phyloP scores from a whole-genome alignment of 2,113 vertebrate species.

The Spea multiplicata region DNA sequence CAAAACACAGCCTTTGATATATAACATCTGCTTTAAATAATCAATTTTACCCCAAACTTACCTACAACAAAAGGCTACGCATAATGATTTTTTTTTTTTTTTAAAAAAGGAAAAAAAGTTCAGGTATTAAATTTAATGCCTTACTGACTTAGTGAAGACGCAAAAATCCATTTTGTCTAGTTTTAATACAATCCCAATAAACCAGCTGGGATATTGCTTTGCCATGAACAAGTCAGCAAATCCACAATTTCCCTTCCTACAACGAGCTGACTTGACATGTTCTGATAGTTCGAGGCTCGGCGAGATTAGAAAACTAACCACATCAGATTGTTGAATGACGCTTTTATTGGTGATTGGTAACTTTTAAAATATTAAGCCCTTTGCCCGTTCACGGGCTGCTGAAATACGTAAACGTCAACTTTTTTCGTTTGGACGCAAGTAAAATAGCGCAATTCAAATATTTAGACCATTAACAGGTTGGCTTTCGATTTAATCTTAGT shows the following conservation, averaged over 20 bases:
- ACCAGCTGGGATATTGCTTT: slow-evolving; percentile 69
- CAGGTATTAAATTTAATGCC: slow-evolving; percentile 67
- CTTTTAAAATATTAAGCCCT: slow-evolving; percentile 70
- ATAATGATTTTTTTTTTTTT: slow-evolving; percentile 58
- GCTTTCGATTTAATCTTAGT: too few species aligned
- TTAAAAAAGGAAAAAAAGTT: slow-evolving; percentile 42
- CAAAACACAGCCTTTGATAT: slow-evolving; percentile 62
- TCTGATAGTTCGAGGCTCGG: slow-evolving; percentile 67
- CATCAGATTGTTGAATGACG: slow-evolving; percentile 70
- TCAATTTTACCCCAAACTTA: slow-evolving; percentile 58
- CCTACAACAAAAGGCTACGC: slow-evolving; percentile 55
- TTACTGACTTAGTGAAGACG: slow-evolving; percentile 66
- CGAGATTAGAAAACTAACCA: slow-evolving; percentile 67
- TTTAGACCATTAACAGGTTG: too few species aligned
- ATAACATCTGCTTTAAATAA: slow-evolving; percentile 58
- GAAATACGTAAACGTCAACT: slow-evolving; percentile 37
- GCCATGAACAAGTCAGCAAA: slow-evolving; percentile 69
- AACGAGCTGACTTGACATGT: slow-evolving; percentile 65
- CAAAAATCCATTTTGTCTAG: slow-evolving; percentile 65
- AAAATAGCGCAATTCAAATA: slow-evolving; percentile 2
- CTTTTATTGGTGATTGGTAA: slow-evolving; percentile 77
- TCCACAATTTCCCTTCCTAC: slow-evolving; percentile 69
- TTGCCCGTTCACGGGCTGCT: slow-evolving; percentile 68
- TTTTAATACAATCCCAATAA: slow-evolving; percentile 71
- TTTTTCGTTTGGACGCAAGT: background rate